These are phyloP conservation scores for Acrocephalus scirpaceus DNA, from an alignment of 2,797 vertebrate species.

Conservation along the genomic window DNA sequence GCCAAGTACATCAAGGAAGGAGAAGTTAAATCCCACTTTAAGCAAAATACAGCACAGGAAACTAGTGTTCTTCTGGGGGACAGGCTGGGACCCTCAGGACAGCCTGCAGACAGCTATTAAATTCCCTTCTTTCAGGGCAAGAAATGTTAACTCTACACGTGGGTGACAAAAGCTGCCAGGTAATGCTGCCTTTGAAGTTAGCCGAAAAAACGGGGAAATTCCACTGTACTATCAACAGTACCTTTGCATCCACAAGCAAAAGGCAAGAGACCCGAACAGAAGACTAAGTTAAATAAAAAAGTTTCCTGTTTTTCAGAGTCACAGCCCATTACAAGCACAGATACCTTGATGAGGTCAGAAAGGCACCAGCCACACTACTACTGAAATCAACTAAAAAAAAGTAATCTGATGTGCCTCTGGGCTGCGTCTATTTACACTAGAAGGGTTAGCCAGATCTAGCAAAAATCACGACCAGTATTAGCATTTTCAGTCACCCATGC, in stretches of 20 bases:
- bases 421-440: background rate
- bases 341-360: conserved; percentile 20
- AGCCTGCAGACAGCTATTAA: background rate
- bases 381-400: background rate
- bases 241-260: conserved; percentile 5
- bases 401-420: background rate
- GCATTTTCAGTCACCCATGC: conserved; percentile 70
- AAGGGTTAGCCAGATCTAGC: background rate
- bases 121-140: background rate
- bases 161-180: background rate
- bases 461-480: conserved; percentile 29
- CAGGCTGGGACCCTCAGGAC: background rate
- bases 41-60: background rate
- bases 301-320: conserved; percentile 43
- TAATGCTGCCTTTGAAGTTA: background rate
- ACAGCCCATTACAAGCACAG: background rate
- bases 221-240: background rate
- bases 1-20: background rate
- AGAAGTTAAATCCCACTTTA: background rate
- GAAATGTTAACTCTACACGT: background rate
- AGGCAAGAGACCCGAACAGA: background rate
- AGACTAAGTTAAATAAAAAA: background rate
- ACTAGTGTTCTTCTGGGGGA: background rate
- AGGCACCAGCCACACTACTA: background rate
- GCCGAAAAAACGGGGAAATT: background rate